Conservation (phyloP, 2,888 invertebrate species). For the Mylabris sibirica region DNA sequence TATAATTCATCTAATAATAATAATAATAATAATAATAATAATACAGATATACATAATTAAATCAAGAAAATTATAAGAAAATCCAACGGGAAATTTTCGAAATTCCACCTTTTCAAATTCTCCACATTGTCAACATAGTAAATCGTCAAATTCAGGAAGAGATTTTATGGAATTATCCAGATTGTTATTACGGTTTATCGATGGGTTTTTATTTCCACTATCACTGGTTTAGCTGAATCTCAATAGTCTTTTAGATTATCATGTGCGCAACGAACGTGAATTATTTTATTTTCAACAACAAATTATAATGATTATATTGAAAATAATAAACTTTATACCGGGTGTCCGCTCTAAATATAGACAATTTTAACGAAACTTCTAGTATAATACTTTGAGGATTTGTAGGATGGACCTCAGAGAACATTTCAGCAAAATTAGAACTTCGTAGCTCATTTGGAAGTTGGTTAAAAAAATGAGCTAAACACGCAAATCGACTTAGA, state of each 20-base stretch:
- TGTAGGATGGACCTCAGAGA: too few relatives aligned
- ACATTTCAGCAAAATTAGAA: too few relatives aligned
- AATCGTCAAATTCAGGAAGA: neutral
- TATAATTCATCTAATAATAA: neutral
- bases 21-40: neutral
- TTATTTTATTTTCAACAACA: neutral
- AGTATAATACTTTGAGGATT: too few relatives aligned
- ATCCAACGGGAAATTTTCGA: neutral
- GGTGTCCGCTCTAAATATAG: too few relatives aligned
- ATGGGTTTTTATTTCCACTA: constrained; percentile 28
- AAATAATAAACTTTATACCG: too few relatives aligned
- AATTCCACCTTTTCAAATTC: neutral
- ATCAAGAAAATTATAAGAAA: neutral
- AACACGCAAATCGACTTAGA: too few relatives aligned
- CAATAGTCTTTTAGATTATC: constrained; percentile 22
- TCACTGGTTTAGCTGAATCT: constrained; percentile 16
- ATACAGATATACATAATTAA: neutral
- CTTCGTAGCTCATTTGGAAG: too few relatives aligned
- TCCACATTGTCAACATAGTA: neutral
- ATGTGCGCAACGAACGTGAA: constrained; percentile 31
- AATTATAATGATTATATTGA: too few relatives aligned
- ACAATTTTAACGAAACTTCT: too few relatives aligned
- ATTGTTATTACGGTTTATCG: neutral
- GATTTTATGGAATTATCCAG: neutral
- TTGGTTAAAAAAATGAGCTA: too few relatives aligned